Percentiles rank a stretch among this genome's conserved stretches.
Conservation (phyloP, 2,888 invertebrate species). For the Acholoe squamosa region DNA sequence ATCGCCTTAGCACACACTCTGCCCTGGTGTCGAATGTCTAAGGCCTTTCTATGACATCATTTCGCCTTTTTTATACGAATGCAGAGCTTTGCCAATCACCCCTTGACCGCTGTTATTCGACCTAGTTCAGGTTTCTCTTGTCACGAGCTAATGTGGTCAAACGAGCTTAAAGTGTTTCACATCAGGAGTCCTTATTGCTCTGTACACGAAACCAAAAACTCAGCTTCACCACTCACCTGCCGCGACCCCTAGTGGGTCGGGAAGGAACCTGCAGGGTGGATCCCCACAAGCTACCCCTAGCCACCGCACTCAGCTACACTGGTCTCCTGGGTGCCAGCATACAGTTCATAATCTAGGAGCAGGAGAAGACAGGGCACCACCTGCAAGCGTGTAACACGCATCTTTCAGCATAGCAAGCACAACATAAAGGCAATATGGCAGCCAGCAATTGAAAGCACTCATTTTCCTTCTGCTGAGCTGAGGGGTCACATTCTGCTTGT, state of each 20-base stretch:
- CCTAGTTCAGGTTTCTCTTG: background rate
- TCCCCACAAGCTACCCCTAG: background rate
- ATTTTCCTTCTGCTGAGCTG: background rate
- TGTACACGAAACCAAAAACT: conserved; percentile 21
- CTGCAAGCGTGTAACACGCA: too few species aligned
- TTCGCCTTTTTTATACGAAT: background rate
- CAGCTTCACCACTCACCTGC: background rate
- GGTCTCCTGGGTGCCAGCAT: background rate
- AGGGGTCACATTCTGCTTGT: conserved; percentile 27
- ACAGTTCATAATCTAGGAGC: background rate
- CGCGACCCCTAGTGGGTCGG: conserved; percentile 10
- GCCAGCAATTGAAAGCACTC: background rate
- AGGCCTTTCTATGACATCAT: background rate
- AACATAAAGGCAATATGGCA: conserved; percentile 11
- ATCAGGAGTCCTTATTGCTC: conserved; percentile 12
- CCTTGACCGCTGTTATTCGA: background rate
- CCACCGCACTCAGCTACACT: background rate
- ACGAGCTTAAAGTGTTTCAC: conserved; percentile 34
- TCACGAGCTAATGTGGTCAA: conserved; percentile 26
- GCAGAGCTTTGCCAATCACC: background rate
- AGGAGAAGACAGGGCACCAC: too few species aligned
- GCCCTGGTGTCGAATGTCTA: background rate
- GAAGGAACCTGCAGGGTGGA: background rate
- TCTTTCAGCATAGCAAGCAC: background rate
- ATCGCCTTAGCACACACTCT: background rate